Base-by-base conservation (phyloP, 2,888 invertebrate species). In the Lamproptera curius region DNA sequence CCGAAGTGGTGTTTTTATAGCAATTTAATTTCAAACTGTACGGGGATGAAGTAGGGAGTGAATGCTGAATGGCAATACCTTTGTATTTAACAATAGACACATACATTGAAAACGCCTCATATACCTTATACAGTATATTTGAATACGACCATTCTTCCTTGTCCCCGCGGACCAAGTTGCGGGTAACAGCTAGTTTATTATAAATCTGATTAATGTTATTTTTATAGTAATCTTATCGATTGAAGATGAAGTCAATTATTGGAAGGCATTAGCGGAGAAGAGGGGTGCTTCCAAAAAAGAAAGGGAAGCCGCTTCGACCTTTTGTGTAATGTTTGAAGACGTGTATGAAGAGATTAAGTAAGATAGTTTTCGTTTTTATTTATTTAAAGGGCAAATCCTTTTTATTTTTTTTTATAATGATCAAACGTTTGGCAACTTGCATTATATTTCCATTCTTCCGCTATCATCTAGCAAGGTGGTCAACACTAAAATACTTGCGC, bases 161-260 rank as follows among this genome's bases (percentile, higher is more conserved):
- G n/a, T n/a, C n/a, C n/a, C n/a, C n/a, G n/a, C n/a, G n/a, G n/a
- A n/a, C n/a, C n/a, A n/a, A n/a, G n/a, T n/a, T n/a, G n/a, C n/a
- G n/a, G n/a, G n/a, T n/a, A n/a, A n/a, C 23, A 4, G 4, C 23
- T 23, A 54, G 14, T 34, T 51, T 53, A 34, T 13, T 13, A 31
- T 20, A 17, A 14, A 26, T 42, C 11, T 17, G 28, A 10, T 31
- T 28, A 40, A 11, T 16, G 33, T 1, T 35, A 16, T 10, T 42
- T 28, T 78, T 76, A 26, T 69, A 93, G 93, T 92, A 38, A 91
- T 93, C 40, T 71, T 92, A 55, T 89, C 89, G 31, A 85, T 93
- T 36, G 89, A 90, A 54, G 93, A 94, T 79, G 94, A 95, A 83
- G 77, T 92, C 36, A 90, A 92, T 59, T 93, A 91, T 70, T 94